Base-by-base conservation (phyloP, 1,140 invertebrate genomes). In the Cyphomyrmex costatus region DNA sequence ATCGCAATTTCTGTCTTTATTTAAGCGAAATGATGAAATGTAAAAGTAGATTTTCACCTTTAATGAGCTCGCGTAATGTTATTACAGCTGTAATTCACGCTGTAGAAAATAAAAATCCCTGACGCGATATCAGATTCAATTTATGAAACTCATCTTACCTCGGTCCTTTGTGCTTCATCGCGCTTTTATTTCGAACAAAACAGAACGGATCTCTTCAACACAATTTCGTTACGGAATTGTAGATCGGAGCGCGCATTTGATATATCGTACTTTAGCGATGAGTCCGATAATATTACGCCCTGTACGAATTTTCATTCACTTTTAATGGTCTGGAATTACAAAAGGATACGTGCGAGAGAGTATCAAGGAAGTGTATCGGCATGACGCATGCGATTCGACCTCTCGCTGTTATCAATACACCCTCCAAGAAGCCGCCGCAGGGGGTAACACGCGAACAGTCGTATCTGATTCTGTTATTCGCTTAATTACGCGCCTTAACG, bases 391-490 rank as follows among this genome's bases (percentile, higher is more conserved):
- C 89, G 79, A 82, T 85, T 85, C 74, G 73, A 33, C 51, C 27
- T 46, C 30, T 49, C 56, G 30, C 60, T 56, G 87, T 89, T 90
- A 90, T 89, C 88, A 91, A 92, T 92, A 91, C 82, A 71, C 65
- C 61, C 74, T 74, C 76, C 78, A 91, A 91, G 91, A 84, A 89
- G 87, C 77, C 80, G 65, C 91, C 87, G 86, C 90, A 89, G 91
- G 91, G 83, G 93, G 91, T 68, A 74, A 79, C 93, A 93, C 89
- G 90, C 92, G 88, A 93, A 89, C 91, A 90, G 88, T 93, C 92
- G 89, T 94, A 93, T 94, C 93, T 94, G 93, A 94, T 94, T 94
- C 93, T 93, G 93, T 94, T 94, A 94, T 92, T 91, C 93, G 93
- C 93, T 94, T 94, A 94, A 94, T 94, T 94, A 94, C 93, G 93